Conservation (phyloP, 1,140 invertebrate genomes). For the Lamellibrachia luymesi region DNA sequence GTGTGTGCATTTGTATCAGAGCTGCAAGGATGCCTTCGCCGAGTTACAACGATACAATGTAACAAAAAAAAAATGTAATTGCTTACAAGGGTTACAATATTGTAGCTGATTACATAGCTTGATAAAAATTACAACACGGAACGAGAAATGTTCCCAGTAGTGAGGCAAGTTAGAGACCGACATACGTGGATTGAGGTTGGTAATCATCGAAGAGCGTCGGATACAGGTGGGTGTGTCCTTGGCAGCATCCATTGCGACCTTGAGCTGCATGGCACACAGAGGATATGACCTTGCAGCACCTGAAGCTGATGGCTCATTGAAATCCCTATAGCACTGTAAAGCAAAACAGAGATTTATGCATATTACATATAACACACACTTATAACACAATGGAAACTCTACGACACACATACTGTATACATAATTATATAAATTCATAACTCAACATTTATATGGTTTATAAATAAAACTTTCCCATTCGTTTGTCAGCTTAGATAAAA, state of each 20-base stretch:
- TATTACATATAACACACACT: background rate
- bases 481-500: background rate
- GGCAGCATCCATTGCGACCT: constrained; percentile 25
- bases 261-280: constrained; percentile 62
- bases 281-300: constrained; percentile 67
- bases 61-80: background rate
- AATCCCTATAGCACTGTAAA: constrained; percentile 62
- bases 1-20: background rate
- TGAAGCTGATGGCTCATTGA: constrained; percentile 63
- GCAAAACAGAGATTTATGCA: background rate
- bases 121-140: background rate
- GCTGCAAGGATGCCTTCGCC: background rate
- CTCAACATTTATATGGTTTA: background rate
- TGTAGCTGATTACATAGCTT: background rate
- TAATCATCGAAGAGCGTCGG: constrained; percentile 57
- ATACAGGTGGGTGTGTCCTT: constrained; percentile 82
- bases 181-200: constrained; percentile 55
- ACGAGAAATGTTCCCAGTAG: background rate
- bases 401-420: too few relatives aligned
- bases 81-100: background rate
- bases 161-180: constrained; percentile 29
- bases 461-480: background rate
- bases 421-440: background rate
- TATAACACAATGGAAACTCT: background rate
- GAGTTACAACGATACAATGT: background rate